Conservation (phyloP, 2,888 invertebrate genomes). For the Hydriomena furcata region DNA sequence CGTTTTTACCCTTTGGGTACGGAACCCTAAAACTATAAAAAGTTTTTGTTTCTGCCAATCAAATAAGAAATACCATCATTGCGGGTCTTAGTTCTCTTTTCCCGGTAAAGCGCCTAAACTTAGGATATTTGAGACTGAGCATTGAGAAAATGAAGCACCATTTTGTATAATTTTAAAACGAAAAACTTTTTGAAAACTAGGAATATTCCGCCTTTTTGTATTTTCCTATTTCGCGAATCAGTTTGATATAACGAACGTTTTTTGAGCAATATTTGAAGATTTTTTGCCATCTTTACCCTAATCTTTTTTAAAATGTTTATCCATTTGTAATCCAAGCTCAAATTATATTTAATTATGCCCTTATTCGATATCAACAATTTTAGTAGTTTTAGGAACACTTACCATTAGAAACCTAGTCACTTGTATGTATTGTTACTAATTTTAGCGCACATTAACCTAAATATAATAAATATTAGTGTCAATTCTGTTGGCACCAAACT, state of each 20-base stretch:
- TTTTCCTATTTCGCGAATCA: slow-evolving; percentile 15
- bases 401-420: slow-evolving; percentile 43
- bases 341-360: slow-evolving; percentile 16
- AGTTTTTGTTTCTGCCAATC: too few relatives aligned
- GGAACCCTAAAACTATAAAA: too few relatives aligned
- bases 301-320: slow-evolving; percentile 29
- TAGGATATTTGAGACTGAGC: slow-evolving; percentile 38
- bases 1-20: too few relatives aligned
- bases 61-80: too few relatives aligned
- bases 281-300: slow-evolving; percentile 25
- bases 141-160: slow-evolving; percentile 23
- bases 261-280: slow-evolving; percentile 31
- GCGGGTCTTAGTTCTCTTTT: slow-evolving; percentile 15
- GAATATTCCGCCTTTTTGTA: slow-evolving; percentile 24
- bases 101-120: slow-evolving; percentile 29
- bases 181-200: neutral
- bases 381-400: slow-evolving; percentile 42
- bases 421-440: slow-evolving; percentile 36
- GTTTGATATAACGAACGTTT: slow-evolving; percentile 11
- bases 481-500: too few relatives aligned
- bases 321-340: slow-evolving; percentile 26
- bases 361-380: slow-evolving; percentile 36
- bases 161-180: slow-evolving; percentile 12
- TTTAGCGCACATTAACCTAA: slow-evolving; percentile 53
- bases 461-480: slow-evolving; percentile 11